phyloP scores from a whole-genome alignment of 2,113 vertebrate genomes.

The Grus americana region DNA sequence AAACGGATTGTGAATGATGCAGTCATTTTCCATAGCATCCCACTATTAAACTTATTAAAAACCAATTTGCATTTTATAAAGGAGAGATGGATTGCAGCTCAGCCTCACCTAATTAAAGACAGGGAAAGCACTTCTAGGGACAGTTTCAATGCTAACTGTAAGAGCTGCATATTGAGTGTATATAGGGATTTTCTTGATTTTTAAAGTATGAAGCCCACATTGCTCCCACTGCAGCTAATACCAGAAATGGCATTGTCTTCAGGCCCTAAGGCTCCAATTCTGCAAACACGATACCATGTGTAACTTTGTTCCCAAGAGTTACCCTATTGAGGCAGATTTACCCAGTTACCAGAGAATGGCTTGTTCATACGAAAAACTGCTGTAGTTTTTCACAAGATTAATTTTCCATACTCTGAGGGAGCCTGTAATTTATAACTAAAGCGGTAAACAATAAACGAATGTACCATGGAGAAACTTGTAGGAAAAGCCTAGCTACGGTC shows the following conservation, averaged over 20 bases:
- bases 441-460: conserved; percentile 27
- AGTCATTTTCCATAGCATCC: background rate
- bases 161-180: background rate
- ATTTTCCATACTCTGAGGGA: conserved; percentile 45
- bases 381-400: conserved; percentile 34
- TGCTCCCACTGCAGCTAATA: conserved; percentile 24
- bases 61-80: background rate
- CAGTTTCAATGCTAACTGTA: background rate
- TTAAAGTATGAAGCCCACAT: conserved; percentile 13
- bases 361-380: conserved; percentile 31
- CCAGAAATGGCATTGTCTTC: conserved; percentile 47
- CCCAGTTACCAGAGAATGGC: conserved; percentile 23
- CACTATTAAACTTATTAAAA: background rate
- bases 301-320: conserved; percentile 57
- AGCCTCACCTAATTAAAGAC: background rate
- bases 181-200: conserved; percentile 36
- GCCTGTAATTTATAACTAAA: conserved; percentile 32
- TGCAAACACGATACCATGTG: conserved; percentile 7
- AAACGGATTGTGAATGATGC: conserved; percentile 13
- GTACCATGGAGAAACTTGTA: background rate
- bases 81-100: background rate
- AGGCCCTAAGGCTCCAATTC: conserved; percentile 41
- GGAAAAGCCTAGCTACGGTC: background rate
- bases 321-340: conserved; percentile 52
- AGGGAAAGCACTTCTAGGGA: background rate